Conservation (phyloP, 92 coral and sea anemone genomes). For the Desmophyllum pertusum region DNA sequence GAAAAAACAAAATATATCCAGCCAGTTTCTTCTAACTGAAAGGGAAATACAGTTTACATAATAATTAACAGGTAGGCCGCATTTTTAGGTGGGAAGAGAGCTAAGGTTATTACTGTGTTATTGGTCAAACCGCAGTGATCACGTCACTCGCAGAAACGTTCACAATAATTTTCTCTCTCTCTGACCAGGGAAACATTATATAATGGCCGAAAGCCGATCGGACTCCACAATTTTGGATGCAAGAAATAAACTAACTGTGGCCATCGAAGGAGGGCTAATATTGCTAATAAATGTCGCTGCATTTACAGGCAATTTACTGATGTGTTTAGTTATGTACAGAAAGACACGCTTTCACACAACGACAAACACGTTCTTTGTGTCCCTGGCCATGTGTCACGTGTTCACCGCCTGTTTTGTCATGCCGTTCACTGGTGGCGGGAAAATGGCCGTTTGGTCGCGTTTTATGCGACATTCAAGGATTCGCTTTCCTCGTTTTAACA, state of each 20-base stretch:
- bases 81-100: too few species aligned
- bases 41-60: too few species aligned
- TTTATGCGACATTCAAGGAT: slow-evolving; percentile 37
- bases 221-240: background rate
- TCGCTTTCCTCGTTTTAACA: background rate
- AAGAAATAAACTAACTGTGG: background rate
- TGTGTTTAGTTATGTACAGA: slow-evolving; percentile 21
- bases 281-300: slow-evolving; percentile 18
- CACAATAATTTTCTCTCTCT: too few species aligned
- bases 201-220: too few species aligned
- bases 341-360: slow-evolving; percentile 29
- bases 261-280: slow-evolving; percentile 34
- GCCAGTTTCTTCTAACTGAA: too few species aligned
- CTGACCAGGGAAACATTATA: too few species aligned
- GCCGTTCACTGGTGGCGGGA: slow-evolving; percentile 19
- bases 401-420: slow-evolving; percentile 18
- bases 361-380: slow-evolving; percentile 7
- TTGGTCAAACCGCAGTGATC: too few species aligned
- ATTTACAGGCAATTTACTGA: slow-evolving; percentile 12
- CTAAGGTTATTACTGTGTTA: too few species aligned
- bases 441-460: slow-evolving; percentile 23
- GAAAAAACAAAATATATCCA: too few species aligned
- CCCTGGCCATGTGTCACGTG: slow-evolving; percentile 8
- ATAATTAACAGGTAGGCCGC: too few species aligned
- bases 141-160: too few species aligned